Evolutionary conservation across 2,888 invertebrate species (phyloP).

Genomic region (Diachrysia chrysitis): DNA sequence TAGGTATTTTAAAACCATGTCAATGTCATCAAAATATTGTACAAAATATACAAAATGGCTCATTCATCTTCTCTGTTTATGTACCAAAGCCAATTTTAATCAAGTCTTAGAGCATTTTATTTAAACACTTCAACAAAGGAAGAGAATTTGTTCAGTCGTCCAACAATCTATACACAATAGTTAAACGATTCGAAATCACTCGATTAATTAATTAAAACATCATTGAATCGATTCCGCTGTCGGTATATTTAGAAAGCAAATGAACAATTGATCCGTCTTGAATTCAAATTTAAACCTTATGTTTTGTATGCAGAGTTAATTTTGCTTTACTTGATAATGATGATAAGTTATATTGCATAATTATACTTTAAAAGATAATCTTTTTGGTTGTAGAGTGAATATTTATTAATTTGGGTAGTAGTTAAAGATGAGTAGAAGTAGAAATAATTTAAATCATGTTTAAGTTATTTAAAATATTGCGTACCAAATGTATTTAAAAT

Average conservation of each 20-base stretch:
- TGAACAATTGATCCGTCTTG: constrained; percentile 34
- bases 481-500: no score
- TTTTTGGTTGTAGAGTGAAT: constrained; percentile 45
- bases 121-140: constrained; percentile 41
- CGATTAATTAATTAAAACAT: constrained; percentile 60
- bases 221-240: constrained; percentile 53
- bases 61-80: background rate
- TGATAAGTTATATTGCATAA: constrained; percentile 38
- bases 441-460: no score
- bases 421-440: constrained; percentile 27
- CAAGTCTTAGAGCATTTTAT: background rate
- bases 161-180: constrained; percentile 47
- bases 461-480: no score
- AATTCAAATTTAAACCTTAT: constrained; percentile 22
- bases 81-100: background rate
- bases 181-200: constrained; percentile 48
- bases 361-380: constrained; percentile 22
- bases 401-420: constrained; percentile 22
- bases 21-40: no score
- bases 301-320: background rate
- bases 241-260: constrained; percentile 55
- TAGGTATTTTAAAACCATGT: no score
- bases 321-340: background rate
- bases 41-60: no score
- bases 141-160: constrained; percentile 38